These are phyloP conservation scores for Falco punctatus DNA, from an alignment of 2,113 vertebrate species.

Conservation along the genomic window DNA sequence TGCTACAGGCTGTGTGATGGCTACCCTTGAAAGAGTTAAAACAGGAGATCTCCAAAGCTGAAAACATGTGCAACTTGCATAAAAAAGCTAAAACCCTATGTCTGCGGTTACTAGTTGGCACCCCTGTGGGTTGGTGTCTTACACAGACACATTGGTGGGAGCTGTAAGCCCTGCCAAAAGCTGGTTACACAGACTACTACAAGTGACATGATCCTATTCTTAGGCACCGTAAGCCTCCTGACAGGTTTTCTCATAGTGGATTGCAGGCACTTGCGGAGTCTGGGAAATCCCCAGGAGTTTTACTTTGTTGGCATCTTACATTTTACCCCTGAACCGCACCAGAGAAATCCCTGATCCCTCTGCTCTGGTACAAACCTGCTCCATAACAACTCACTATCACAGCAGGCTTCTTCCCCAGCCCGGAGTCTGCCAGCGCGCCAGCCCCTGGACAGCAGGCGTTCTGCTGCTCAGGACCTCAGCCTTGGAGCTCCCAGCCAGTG, in stretches of 20 bases:
- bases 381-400: not conserved
- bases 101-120: not conserved
- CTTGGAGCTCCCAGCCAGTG: no score
- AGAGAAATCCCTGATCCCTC: not conserved
- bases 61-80: not conserved
- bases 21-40: not conserved
- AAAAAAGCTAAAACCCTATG: not conserved
- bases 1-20: not conserved
- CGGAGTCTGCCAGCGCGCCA: rapidly evolving
- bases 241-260: not conserved
- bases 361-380: not conserved
- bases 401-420: not conserved
- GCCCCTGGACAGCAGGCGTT: not conserved
- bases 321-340: not conserved
- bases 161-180: not conserved
- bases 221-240: not conserved
- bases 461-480: no score
- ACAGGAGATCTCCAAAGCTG: not conserved
- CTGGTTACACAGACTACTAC: not conserved
- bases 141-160: not conserved
- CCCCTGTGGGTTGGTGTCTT: not conserved
- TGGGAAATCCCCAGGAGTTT: not conserved
- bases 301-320: not conserved
- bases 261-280: not conserved
- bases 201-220: not conserved